Evolutionary conservation across 2,113 vertebrate species (phyloP).

Genomic region (Cyprinodon tularosa): DNA sequence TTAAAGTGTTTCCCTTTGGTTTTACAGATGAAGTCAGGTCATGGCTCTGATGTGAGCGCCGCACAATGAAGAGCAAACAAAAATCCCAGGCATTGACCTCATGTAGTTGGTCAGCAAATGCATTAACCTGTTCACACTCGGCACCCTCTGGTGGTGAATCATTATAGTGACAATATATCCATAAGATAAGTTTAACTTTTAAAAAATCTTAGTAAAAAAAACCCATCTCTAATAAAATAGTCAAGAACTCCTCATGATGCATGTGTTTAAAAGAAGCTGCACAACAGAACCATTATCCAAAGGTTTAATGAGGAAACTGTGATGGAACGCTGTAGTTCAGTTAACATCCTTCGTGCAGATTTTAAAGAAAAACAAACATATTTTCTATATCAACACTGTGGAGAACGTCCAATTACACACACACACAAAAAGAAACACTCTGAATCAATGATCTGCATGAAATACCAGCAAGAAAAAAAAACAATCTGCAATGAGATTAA

Average conservation of each 20-base stretch:
- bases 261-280: neutral
- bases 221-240: neutral
- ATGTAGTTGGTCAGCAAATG: neutral
- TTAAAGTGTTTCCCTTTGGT: neutral
- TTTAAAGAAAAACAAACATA: neutral
- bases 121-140: neutral
- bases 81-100: neutral
- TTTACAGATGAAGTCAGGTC: neutral
- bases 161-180: neutral
- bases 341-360: neutral
- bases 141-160: neutral
- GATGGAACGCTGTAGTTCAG: neutral
- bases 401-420: neutral
- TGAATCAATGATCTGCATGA: neutral
- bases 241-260: neutral
- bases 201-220: neutral
- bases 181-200: neutral
- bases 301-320: constrained; percentile 52
- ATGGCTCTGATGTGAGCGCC: neutral
- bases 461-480: neutral
- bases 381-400: neutral
- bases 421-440: neutral
- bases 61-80: neutral
- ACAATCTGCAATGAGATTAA: neutral
- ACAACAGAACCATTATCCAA: neutral